Percentiles rank a stretch among this genome's conserved stretches.
Evolutionary conservation across 2,888 invertebrate species (phyloP).

Genomic region (Eilema sororculum): DNA sequence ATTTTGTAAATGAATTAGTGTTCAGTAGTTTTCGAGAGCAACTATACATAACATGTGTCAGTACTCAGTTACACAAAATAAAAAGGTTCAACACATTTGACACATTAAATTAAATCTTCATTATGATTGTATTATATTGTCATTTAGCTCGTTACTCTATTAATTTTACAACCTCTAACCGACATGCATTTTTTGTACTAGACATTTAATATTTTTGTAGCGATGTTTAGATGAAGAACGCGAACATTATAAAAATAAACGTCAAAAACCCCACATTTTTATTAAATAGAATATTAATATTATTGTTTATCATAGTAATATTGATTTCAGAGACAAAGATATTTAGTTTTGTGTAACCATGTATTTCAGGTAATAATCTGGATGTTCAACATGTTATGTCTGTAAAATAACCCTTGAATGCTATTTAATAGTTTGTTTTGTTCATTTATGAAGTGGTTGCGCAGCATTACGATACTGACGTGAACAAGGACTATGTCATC

Average conservation of each 20-base stretch:
- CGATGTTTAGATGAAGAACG: not conserved
- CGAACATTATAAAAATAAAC: not conserved
- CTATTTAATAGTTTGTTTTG: constrained; percentile 34
- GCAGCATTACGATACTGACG: constrained; percentile 93
- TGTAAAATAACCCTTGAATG: not conserved
- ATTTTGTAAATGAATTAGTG: not conserved
- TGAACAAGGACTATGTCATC: constrained; percentile 94
- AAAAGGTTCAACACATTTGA: not conserved
- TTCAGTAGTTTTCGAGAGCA: not conserved
- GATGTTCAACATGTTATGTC: not conserved
- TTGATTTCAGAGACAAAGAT: not conserved
- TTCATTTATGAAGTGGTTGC: constrained; percentile 88
- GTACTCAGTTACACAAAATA: not conserved
- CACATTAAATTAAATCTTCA: constrained; percentile 1
- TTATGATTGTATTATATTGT: not conserved
- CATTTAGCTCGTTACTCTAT: not conserved
- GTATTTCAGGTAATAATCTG: constrained; percentile 19
- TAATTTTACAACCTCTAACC: not conserved
- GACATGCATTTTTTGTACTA: constrained; percentile 2
- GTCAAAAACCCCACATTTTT: not conserved
- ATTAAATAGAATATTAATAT: not conserved
- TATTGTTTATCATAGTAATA: not conserved
- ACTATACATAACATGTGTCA: not conserved
- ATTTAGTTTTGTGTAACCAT: constrained; percentile 2
- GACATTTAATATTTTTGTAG: not conserved